phyloP scores from a whole-genome alignment of 2,113 vertebrate genomes.

The Melanotaenia duboulayi region DNA sequence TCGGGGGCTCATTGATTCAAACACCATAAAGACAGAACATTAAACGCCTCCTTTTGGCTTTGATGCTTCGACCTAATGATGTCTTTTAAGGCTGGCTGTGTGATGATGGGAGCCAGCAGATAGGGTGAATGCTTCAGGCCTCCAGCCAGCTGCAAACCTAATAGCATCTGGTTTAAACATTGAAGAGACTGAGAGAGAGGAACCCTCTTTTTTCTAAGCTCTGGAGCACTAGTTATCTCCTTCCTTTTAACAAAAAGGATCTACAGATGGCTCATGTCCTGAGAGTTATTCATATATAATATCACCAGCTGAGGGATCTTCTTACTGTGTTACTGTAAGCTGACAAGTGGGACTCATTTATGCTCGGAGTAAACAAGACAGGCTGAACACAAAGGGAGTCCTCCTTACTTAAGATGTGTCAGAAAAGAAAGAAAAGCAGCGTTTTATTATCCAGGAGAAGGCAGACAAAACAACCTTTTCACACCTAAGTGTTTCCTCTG shows the following conservation, averaged over 20 bases:
- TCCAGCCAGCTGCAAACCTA: conserved; percentile 75
- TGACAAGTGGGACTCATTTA: conserved; percentile 45
- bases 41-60: conserved; percentile 21
- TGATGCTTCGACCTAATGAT: conserved; percentile 60
- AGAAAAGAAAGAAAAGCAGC: conserved; percentile 38
- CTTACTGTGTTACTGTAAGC: conserved; percentile 45
- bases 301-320: conserved; percentile 48
- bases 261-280: conserved; percentile 69
- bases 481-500: conserved; percentile 59
- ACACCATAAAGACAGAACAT: not conserved
- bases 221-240: conserved; percentile 71
- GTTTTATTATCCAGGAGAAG: conserved; percentile 52
- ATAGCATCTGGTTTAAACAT: conserved; percentile 82
- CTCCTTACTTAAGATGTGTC: conserved; percentile 32
- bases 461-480: conserved; percentile 78
- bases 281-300: conserved; percentile 70
- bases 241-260: conserved; percentile 67
- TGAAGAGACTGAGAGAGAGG: conserved; percentile 51
- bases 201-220: conserved; percentile 65
- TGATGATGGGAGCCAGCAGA: conserved; percentile 66
- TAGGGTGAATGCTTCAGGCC: conserved; percentile 67
- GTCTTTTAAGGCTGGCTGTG: conserved; percentile 68
- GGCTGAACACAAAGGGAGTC: conserved; percentile 40
- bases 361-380: conserved; percentile 58
- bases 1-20: not conserved